Evolutionary conservation across 1,140 invertebrate genomes (phyloP).

Genomic region (Dufourea novaeangliae): DNA sequence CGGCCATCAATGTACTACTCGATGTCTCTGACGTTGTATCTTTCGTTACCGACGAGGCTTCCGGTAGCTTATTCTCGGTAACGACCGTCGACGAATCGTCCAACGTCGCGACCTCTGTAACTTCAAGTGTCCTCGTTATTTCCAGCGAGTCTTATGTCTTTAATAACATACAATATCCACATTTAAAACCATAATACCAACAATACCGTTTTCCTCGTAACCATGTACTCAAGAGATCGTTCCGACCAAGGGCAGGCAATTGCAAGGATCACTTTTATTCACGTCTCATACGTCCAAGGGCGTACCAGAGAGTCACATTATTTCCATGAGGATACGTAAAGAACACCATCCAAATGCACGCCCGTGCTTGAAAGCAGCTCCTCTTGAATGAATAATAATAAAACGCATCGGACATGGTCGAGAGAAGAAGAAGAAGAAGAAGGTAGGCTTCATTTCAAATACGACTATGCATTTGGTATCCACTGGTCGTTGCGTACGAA

Average conservation of each 20-base stretch:
- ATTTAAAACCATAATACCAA: too few relatives aligned
- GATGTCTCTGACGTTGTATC: background rate
- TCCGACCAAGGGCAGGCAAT: too few relatives aligned
- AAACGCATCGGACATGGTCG: constrained; percentile 55
- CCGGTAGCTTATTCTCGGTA: background rate
- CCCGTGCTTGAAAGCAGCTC: constrained; percentile 72
- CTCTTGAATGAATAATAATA: constrained; percentile 81
- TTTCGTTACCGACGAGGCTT: background rate
- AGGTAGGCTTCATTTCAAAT: constrained; percentile 69
- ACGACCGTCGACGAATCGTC: constrained; percentile 30
- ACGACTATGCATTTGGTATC: constrained; percentile 78
- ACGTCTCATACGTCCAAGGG: background rate
- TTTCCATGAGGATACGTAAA: constrained; percentile 53
- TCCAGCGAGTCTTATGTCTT: background rate
- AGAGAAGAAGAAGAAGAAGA: constrained; percentile 32
- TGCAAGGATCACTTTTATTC: background rate
- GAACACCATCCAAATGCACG: constrained; percentile 76
- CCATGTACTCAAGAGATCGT: too few relatives aligned
- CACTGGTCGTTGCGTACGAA: constrained; percentile 55
- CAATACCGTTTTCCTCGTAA: too few relatives aligned
- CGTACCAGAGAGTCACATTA: background rate
- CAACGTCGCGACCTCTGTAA: constrained; percentile 46
- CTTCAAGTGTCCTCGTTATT: constrained; percentile 22
- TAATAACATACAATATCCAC: too few relatives aligned
- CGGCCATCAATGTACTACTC: background rate